These are phyloP conservation scores for Campoletis sonorensis DNA, from an alignment of 1,140 invertebrate species.

Conservation along the genomic window DNA sequence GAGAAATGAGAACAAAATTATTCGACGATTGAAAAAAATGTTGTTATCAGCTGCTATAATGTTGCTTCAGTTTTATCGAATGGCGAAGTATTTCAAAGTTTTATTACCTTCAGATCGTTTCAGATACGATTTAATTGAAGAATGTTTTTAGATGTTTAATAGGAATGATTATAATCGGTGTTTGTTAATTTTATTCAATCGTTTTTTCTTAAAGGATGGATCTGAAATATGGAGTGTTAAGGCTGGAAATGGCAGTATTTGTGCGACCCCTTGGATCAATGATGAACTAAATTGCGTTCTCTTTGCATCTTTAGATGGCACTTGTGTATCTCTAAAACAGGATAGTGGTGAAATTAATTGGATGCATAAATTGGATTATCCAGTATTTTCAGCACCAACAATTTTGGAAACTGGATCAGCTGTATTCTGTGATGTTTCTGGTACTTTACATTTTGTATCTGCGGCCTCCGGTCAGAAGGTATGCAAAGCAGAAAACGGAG, in stretches of 20 bases:
- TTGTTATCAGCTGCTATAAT: no score
- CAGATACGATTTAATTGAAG: no score
- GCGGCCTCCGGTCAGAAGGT: conserved; percentile 71
- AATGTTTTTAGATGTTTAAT: no score
- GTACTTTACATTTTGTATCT: conserved; percentile 76
- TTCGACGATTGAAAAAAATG: no score
- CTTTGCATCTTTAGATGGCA: conserved; percentile 79
- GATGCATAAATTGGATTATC: conserved; percentile 76
- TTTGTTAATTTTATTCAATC: background rate
- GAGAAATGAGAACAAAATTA: no score
- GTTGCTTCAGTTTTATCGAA: no score
- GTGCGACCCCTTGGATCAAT: conserved; percentile 79
- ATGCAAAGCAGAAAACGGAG: background rate
- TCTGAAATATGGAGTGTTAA: conserved; percentile 73
- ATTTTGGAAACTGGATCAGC: conserved; percentile 73
- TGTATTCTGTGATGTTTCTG: conserved; percentile 79
- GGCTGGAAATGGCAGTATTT: conserved; percentile 77
- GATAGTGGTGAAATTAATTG: conserved; percentile 75
- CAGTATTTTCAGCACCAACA: conserved; percentile 81
- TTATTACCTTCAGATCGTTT: no score
- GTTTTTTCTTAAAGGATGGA: conserved; percentile 67
- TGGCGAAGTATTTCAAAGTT: no score
- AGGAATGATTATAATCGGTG: no score
- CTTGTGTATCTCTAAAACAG: conserved; percentile 75
- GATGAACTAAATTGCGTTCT: conserved; percentile 72